Evolutionary conservation across 2,797 vertebrate genomes (phyloP), one percentile per base, ranked within the genome.

Genomic region (Dromococcyx pavoninus): DNA sequence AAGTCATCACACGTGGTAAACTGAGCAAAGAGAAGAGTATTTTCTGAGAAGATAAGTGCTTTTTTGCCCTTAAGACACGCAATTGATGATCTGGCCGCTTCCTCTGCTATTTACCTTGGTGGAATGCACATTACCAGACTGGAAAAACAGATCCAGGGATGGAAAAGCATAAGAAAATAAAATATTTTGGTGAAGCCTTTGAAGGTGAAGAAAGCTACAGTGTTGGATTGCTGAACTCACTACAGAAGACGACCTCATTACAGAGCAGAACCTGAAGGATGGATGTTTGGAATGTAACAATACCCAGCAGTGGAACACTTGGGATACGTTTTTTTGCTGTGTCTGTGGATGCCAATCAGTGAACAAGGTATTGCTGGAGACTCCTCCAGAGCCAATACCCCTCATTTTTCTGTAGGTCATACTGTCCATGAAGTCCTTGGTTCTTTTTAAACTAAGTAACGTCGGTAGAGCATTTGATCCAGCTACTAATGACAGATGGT

Each of bases 281-380:
- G 19, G 4, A 35, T 69, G 21, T 28, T 62, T 10, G 25, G 37
- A 41, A 18, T 13, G 10, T 27, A 6, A 12, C 54, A 33, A 1
- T 16, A 9, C 17, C 15, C 8, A 27, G 24, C 48, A 67, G 18
- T 22, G 76, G 24, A 25, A 30, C 51, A 22, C 66, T 69, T 1
- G 24, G n/a, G 13, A 4, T 24, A 9, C 44, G 6, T 4, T 12
- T 19, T 73, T 53, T 2, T 1, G 8, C 14, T 9, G 0, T 50
- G 17, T 44, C 15, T 51, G 10, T 48, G 32, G n/a, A 23, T 53
- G 71, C 33, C 39, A 12, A 4, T 61, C 13, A 39, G n/a, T 27
- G 19, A 23, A 12, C 0, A 1, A 23, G 46, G 1, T 28, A 48
- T 10, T 50, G 17, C 69, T 83, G 46, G 50, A 50, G 5, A 1